Evolutionary conservation across 2,888 invertebrate genomes (phyloP), one percentile per base, ranked within the genome.

Genomic region (Agrochola litura): DNA sequence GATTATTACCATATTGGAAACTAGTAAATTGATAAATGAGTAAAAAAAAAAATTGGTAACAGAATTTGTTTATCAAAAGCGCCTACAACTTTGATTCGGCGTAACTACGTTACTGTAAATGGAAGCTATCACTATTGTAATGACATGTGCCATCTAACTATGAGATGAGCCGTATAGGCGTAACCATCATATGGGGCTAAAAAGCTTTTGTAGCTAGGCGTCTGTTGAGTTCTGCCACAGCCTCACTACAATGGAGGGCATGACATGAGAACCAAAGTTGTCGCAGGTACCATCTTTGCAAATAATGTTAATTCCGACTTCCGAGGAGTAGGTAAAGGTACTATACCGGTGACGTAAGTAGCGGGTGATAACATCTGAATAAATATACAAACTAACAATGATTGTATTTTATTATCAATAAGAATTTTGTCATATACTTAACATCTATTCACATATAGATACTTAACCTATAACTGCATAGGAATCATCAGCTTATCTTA

Each of bases 401-500:
- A 76, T 81, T 84, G 80, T 85, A 82, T 86, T 86, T 76, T 83
- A 84, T 86, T 82, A 82, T 78, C 88, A 80, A 85, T 86, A 85
- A 78, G 84, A 84, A 78, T 75, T 76, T 82, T 81, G 79, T 83
- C 86, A 88, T 84, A 79, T 78, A 76, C 86, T 85, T 87, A 89
- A 72, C 41, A 69, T 77, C 69, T 85, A 86, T 79, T 82, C 66
- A 79, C 78, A 80, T 81, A 83, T 80, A 87, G 79, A 76, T 73
- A 85, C 78, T 79, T 83, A 84, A 85, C 77, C 76, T 85, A 82
- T 67, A 78, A 81, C 56, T 86, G 77, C 77, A 86, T 89, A 91
- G 91, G 91, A 91, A 91, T 91, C 89, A 85, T 88, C 81, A 81
- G 68, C 75, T 83, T 84, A 84, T 82, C 82, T 80, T 82, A 82